phyloP scores from a whole-genome alignment of 1,140 invertebrate species.

The Coelopa frigida region DNA sequence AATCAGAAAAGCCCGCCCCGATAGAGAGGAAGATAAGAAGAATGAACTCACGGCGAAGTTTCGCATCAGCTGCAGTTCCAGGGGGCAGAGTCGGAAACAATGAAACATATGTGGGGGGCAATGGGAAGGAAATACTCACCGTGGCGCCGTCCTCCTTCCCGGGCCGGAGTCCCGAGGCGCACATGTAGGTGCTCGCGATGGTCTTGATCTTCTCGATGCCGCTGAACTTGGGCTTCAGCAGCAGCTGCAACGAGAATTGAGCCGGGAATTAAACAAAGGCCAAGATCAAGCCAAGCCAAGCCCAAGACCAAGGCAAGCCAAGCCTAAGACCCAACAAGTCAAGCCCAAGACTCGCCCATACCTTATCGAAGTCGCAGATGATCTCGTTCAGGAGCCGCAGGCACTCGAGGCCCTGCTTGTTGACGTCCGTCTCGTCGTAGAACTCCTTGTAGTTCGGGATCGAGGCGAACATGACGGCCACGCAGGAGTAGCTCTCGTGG shows the following conservation, averaged over 20 bases:
- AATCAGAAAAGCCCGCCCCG: no score
- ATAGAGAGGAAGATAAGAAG: not conserved
- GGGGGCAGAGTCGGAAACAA: not conserved
- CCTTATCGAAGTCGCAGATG: constrained; percentile 97
- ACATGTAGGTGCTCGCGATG: constrained; percentile 97
- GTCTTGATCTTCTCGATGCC: constrained; percentile 98
- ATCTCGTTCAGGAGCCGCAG: constrained; percentile 94
- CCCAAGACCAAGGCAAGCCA: no score
- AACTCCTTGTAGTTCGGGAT: constrained; percentile 99
- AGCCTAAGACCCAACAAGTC: not conserved
- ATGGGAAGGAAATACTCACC: no score
- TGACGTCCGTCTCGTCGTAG: constrained; percentile 95
- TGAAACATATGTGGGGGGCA: no score
- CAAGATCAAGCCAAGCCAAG: no score
- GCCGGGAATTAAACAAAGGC: no score
- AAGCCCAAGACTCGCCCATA: no score
- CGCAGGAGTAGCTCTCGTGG: constrained; percentile 87
- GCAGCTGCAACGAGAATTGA: constrained; percentile 56
- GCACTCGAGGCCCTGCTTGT: constrained; percentile 94
- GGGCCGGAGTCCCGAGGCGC: constrained; percentile 85
- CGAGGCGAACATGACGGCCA: constrained; percentile 96
- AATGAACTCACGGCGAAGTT: constrained; percentile 39
- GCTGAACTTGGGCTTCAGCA: constrained; percentile 91
- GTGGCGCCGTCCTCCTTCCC: constrained; percentile 69
- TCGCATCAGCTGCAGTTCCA: constrained; percentile 27